Conservation (phyloP, 1,140 invertebrate genomes). For the Yoshiicerus persimilis region DNA sequence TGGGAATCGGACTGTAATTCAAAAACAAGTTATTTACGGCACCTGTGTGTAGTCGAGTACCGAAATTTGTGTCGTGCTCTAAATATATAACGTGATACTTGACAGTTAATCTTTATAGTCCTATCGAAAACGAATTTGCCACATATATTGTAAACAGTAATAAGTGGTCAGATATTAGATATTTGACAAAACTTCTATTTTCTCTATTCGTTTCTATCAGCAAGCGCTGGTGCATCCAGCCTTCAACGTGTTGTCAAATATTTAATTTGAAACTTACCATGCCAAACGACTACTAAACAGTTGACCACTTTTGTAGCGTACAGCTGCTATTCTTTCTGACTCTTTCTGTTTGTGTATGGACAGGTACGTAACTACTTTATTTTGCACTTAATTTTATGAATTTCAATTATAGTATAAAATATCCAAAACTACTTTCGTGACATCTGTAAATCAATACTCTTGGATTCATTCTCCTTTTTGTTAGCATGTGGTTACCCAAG, state of each 20-base stretch:
- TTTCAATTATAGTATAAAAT: too few relatives aligned
- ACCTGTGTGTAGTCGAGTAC: not conserved
- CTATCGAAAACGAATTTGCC: not conserved
- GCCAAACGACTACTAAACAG: not conserved
- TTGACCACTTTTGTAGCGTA: not conserved
- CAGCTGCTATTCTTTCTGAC: not conserved
- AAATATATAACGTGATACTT: not conserved
- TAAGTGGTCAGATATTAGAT: not conserved
- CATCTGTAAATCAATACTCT: too few relatives aligned
- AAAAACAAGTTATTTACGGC: not conserved
- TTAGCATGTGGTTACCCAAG: too few relatives aligned
- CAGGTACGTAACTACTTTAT: not conserved
- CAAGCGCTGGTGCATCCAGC: not conserved
- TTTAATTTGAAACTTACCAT: not conserved
- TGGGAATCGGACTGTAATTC: not conserved
- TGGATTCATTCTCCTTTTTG: too few relatives aligned
- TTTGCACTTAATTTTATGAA: not conserved
- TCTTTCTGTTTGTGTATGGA: not conserved
- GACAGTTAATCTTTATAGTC: not conserved
- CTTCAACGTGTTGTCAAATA: not conserved
- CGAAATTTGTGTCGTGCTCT: not conserved
- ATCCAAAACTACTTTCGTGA: too few relatives aligned
- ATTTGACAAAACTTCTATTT: not conserved
- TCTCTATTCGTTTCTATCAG: not conserved
- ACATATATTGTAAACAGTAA: not conserved